Base-by-base conservation (phyloP, 2,888 invertebrate species). In the Lasioglossum vierecki region DNA sequence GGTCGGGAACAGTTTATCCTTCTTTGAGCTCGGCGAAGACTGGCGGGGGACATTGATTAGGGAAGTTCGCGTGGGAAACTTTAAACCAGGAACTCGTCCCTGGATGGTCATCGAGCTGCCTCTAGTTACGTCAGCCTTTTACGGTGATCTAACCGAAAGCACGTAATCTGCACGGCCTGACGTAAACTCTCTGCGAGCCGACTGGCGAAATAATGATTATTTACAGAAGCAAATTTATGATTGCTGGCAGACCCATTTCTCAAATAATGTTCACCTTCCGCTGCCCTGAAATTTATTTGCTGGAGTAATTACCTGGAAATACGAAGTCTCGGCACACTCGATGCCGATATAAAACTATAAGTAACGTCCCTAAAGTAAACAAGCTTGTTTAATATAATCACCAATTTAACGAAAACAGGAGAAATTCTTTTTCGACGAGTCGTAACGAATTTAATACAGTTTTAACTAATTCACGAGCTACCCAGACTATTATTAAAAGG, bases 1-100 rank as follows among this genome's bases (percentile, higher is more conserved):
- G 41, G 35, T 26, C 63, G 30, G 22, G 41, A 11, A 22, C 39
- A 26, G 76, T 30, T 76, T 44, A 46, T 76, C 76, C 39, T 76
- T 60, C 44, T 41, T 63, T 13, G 63, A 35, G 76, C 15, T 3
- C 11, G 30, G 46, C 22, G 76, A 46, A 76, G 60, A 63, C 63
- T 44, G 41, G 30, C 75, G 35, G 18, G 66, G 46, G 63, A 46
- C 63, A 66, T 44, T 76, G 63, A 60, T 76, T 76, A 76, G 26
- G 39, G 63, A 76, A 76, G 76, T 76, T 76, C 60, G 30, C 41
- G 63, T n/a, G 70, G 49, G 68, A 53, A 77, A 68, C 41, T 76
- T 66, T 66, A 18, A 63, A 66, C 35, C 18, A 44, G 76, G 18
- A 9, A 44, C 74, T 39, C 39, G 74, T 39, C 74, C 39, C 41